Conservation (phyloP, 2,888 invertebrate species). For the Acanthococcus lagerstroemiae region DNA sequence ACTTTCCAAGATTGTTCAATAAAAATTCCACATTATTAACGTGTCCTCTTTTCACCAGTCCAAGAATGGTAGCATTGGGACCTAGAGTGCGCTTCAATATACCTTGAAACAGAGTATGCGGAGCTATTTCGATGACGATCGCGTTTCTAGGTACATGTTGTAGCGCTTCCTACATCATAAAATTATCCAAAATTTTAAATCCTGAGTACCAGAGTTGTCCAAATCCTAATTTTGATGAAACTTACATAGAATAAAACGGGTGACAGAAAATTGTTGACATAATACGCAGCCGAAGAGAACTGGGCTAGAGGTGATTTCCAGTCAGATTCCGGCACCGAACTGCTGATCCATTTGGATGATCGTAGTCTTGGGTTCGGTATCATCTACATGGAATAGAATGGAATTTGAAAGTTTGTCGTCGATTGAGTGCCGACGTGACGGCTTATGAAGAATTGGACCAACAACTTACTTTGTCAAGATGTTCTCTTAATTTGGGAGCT, state of each 20-base stretch:
- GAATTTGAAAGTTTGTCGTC: neutral
- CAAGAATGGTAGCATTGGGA: slow-evolving; percentile 62
- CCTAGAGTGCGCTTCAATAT: slow-evolving; percentile 70
- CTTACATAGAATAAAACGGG: slow-evolving; percentile 53
- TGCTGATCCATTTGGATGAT: slow-evolving; percentile 77
- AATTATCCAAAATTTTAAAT: too few relatives aligned
- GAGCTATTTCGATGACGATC: slow-evolving; percentile 84
- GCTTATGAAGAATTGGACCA: neutral
- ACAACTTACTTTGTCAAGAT: slow-evolving; percentile 51
- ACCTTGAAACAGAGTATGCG: slow-evolving; percentile 87
- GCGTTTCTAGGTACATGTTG: slow-evolving; percentile 77
- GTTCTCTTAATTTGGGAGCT: slow-evolving; percentile 66
- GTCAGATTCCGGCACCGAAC: slow-evolving; percentile 75
- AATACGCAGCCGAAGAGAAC: slow-evolving; percentile 82
- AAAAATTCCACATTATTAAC: slow-evolving; percentile 56
- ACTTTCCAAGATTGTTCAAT: slow-evolving; percentile 71
- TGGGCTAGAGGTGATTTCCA: slow-evolving; percentile 71
- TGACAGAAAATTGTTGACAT: slow-evolving; percentile 88
- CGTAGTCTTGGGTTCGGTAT: slow-evolving; percentile 71
- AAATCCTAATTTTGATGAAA: too few relatives aligned
- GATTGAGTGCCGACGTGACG: neutral
- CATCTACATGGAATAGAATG: slow-evolving; percentile 45
- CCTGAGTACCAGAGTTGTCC: too few relatives aligned
- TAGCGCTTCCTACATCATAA: slow-evolving; percentile 32
- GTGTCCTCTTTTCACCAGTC: slow-evolving; percentile 74